Conservation (phyloP, 2,888 invertebrate species). For the Torymus aiolomorphi region DNA sequence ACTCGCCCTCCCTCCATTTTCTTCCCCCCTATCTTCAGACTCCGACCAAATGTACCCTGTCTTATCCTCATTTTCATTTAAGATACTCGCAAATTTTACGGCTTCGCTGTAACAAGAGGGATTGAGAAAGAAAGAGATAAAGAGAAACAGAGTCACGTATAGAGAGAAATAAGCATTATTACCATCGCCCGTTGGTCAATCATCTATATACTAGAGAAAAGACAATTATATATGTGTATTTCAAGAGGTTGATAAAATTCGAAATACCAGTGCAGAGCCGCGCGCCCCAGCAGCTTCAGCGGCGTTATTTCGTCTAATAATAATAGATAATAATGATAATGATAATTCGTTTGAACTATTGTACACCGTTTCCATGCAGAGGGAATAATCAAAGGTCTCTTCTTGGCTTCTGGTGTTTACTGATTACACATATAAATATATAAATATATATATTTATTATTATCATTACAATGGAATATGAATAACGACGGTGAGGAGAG, state of each 20-base stretch:
- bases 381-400: constrained; percentile 14
- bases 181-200: too few relatives aligned
- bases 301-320: constrained; percentile 3
- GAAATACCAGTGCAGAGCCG: too few relatives aligned
- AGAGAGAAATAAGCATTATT: too few relatives aligned
- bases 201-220: too few relatives aligned
- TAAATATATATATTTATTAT: not conserved
- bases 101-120: constrained; percentile 2
- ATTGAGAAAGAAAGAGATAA: too few relatives aligned
- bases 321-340: not conserved
- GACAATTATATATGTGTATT: too few relatives aligned
- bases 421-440: not conserved
- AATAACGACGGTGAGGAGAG: constrained; percentile 20
- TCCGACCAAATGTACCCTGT: constrained; percentile 49
- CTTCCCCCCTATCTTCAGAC: constrained; percentile 10
- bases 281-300: not conserved
- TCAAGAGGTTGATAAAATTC: too few relatives aligned
- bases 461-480: not conserved
- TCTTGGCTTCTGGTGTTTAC: constrained; percentile 18
- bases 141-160: too few relatives aligned
- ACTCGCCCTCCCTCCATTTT: too few relatives aligned
- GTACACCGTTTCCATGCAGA: not conserved
- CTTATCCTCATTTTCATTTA: constrained; percentile 47
- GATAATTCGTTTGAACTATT: constrained; percentile 4
- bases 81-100: constrained; percentile 25